phyloP scores from a whole-genome alignment of 2,113 vertebrate genomes.

The Camelus dromedarius region DNA sequence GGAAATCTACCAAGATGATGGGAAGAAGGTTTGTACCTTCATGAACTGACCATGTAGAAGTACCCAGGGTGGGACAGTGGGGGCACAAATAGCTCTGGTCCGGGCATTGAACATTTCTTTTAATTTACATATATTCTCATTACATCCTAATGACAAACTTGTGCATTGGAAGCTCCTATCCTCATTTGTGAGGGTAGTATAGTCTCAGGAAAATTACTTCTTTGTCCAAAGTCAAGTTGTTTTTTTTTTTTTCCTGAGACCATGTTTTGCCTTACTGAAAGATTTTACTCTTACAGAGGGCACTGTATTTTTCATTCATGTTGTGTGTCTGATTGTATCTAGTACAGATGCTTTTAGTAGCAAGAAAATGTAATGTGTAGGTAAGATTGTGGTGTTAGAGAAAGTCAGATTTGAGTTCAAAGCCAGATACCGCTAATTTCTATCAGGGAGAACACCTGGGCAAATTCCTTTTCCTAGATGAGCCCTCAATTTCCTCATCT shows the following conservation, averaged over 20 bases:
- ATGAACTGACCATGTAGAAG: not conserved
- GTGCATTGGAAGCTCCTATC: not conserved
- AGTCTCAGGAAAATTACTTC: not conserved
- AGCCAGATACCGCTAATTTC: not conserved
- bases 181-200: not conserved
- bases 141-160: not conserved
- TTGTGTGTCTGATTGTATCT: not conserved
- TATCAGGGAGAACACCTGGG: not conserved
- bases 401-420: not conserved
- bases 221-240: not conserved
- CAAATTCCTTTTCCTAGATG: not conserved
- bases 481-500: not conserved
- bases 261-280: not conserved
- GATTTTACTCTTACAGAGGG: not conserved
- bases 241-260: not conserved
- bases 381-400: not conserved
- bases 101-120: not conserved
- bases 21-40: not conserved
- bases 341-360: not conserved
- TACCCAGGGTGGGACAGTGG: not conserved
- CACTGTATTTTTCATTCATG: not conserved
- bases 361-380: not conserved
- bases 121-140: not conserved
- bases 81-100: not conserved
- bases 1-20: not conserved